phyloP scores from a whole-genome alignment of 2,888 invertebrate species.

The Microplitis deprimator region DNA sequence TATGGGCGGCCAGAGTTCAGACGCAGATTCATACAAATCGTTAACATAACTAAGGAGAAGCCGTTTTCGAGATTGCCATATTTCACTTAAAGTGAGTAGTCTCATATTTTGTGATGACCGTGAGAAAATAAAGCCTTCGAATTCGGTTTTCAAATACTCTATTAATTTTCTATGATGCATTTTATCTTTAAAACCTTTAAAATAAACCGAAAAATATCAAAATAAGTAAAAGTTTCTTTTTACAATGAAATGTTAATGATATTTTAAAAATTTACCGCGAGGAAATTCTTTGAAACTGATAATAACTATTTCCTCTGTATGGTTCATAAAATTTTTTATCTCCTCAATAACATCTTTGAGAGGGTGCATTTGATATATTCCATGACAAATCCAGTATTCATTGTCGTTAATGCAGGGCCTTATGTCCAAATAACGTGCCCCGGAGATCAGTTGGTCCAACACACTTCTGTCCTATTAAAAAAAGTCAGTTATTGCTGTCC shows the following conservation, averaged over 20 bases:
- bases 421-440: slow-evolving; percentile 75
- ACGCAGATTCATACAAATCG: not conserved
- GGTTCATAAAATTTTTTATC: slow-evolving; percentile 72
- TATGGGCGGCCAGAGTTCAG: not conserved
- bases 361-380: slow-evolving; percentile 71
- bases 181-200: too few relatives aligned
- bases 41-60: not conserved
- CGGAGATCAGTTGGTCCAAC: slow-evolving; percentile 74
- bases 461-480: slow-evolving; percentile 72
- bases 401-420: slow-evolving; percentile 73
- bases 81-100: slow-evolving; percentile 2
- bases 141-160: not conserved
- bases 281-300: slow-evolving; percentile 75
- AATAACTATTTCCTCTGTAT: slow-evolving; percentile 75
- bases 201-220: too few relatives aligned
- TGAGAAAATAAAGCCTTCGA: not conserved
- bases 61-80: slow-evolving; percentile 8
- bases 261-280: slow-evolving; percentile 64
- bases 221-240: too few relatives aligned
- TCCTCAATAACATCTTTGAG: slow-evolving; percentile 71
- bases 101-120: rapidly evolving
- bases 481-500: not conserved
- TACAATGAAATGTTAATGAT: too few relatives aligned
- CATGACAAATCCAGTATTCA: slow-evolving; percentile 74
- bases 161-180: not conserved